Evolutionary conservation across 1,140 invertebrate genomes (phyloP).

Genomic region (Rhysida immarginata): DNA sequence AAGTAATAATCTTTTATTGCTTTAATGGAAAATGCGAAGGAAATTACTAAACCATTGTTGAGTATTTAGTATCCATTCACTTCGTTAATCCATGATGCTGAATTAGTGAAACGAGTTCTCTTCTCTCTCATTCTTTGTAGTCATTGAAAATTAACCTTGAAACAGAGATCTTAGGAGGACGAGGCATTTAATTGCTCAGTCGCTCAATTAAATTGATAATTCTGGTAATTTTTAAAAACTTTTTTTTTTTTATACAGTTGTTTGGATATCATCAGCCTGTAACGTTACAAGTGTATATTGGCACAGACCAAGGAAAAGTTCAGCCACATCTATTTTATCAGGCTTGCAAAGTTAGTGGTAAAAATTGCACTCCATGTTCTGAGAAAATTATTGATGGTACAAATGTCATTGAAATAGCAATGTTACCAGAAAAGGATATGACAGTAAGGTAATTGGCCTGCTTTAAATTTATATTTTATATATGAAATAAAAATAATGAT

Average conservation of each 20-base stretch:
- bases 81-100: too few relatives aligned
- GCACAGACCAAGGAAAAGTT: conserved; percentile 52
- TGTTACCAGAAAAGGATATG: conserved; percentile 80
- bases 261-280: conserved; percentile 70
- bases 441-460: conserved; percentile 51
- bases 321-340: conserved; percentile 38
- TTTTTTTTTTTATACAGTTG: conserved; percentile 38
- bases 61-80: too few relatives aligned
- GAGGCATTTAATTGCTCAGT: too few relatives aligned
- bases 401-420: conserved; percentile 78
- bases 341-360: conserved; percentile 84
- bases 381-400: conserved; percentile 83
- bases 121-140: too few relatives aligned
- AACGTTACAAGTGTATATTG: conserved; percentile 81
- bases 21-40: too few relatives aligned
- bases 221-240: too few relatives aligned
- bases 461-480: neutral
- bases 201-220: too few relatives aligned
- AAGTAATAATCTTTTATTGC: too few relatives aligned
- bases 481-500: neutral
- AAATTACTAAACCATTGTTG: too few relatives aligned
- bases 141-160: too few relatives aligned
- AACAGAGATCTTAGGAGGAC: too few relatives aligned
- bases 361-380: conserved; percentile 83
- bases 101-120: too few relatives aligned